Conservation (phyloP, 2,113 vertebrate species). For the Aythya baeri region DNA sequence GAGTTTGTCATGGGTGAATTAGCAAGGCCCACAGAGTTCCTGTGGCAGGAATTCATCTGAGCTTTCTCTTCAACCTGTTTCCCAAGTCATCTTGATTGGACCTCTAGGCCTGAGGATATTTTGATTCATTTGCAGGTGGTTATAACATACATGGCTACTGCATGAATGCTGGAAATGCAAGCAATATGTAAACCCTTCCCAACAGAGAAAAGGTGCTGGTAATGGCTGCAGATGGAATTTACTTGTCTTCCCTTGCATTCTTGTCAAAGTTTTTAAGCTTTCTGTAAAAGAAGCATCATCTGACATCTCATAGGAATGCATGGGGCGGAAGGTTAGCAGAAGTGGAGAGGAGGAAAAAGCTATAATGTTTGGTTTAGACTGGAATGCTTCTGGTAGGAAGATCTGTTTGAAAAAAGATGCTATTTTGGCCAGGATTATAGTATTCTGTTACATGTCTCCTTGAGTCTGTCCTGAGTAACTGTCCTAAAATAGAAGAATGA, state of each 20-base stretch:
- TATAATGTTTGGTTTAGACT: not conserved
- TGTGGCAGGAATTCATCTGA: not conserved
- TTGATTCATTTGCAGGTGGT: not conserved
- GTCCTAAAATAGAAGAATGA: not conserved
- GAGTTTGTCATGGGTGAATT: not conserved
- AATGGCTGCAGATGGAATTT: not conserved
- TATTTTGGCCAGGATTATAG: not conserved
- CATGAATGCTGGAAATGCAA: not conserved
- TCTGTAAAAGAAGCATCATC: not conserved
- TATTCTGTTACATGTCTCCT: constrained; percentile 5
- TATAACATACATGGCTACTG: not conserved
- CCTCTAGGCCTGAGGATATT: not conserved
- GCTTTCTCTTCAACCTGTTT: not conserved
- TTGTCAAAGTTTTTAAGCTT: not conserved
- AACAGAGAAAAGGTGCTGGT: not conserved
- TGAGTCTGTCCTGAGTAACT: not conserved
- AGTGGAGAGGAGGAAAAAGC: not conserved
- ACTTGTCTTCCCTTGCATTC: not conserved
- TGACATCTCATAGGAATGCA: not conserved
- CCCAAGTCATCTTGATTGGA: not conserved
- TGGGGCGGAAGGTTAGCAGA: not conserved
- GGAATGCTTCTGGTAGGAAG: not conserved
- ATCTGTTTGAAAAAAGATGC: not conserved
- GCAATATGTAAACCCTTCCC: not conserved
- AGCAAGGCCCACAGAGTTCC: not conserved